A percentile compares a stretch with the other conserved stretches of the same genome.
phyloP scores from a whole-genome alignment of 2,113 vertebrate genomes.

The Dermatemys mawii region DNA sequence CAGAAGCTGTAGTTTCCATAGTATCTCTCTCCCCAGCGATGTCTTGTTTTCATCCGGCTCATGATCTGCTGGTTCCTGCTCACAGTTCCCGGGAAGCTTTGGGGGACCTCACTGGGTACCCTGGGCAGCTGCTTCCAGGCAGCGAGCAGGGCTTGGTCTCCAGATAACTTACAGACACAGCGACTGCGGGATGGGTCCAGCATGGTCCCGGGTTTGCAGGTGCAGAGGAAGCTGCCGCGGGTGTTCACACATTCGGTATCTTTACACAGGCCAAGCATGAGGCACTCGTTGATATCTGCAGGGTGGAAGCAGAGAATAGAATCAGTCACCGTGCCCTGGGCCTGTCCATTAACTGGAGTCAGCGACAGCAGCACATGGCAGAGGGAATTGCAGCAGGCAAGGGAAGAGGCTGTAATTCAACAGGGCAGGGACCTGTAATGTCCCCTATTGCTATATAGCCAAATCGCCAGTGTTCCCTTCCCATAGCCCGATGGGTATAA shows the following conservation, averaged over 20 bases:
- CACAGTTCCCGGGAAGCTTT: background rate
- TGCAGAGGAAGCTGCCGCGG: slow-evolving; percentile 92
- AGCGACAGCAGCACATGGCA: background rate
- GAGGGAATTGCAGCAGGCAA: background rate
- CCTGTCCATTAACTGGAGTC: background rate
- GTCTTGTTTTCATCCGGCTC: background rate
- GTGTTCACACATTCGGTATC: slow-evolving; percentile 93
- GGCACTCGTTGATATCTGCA: slow-evolving; percentile 95
- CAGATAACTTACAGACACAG: slow-evolving; percentile 92
- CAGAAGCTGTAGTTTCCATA: background rate
- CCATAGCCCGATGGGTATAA: background rate
- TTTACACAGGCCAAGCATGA: slow-evolving; percentile 87
- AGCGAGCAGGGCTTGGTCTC: background rate
- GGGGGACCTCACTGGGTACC: background rate
- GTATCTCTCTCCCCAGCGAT: background rate
- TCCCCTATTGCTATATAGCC: background rate
- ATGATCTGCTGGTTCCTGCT: background rate
- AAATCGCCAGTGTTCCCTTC: background rate
- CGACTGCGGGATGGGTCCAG: slow-evolving; percentile 92
- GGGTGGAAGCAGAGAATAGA: slow-evolving; percentile 12
- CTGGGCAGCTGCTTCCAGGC: background rate
- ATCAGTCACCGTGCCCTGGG: background rate
- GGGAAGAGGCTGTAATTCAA: background rate
- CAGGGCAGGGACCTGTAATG: background rate
- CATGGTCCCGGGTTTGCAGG: slow-evolving; percentile 90